These are phyloP conservation scores for Fissipunctia ypsillon DNA, from an alignment of 2,888 invertebrate species.

Conservation along the genomic window DNA sequence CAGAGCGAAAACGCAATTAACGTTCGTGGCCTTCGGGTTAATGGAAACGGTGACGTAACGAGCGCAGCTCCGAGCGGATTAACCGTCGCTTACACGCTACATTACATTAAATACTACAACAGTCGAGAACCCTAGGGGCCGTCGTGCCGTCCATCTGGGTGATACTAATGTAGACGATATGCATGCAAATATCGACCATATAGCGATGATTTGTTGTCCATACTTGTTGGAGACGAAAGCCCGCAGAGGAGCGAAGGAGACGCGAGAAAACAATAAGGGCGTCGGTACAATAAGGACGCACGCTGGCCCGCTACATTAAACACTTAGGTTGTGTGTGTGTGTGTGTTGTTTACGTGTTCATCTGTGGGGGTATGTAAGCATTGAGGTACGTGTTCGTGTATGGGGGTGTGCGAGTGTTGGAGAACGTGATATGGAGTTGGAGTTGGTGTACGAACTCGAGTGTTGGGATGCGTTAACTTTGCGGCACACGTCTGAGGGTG, in stretches of 20 bases:
- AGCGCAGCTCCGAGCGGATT: conserved; percentile 50
- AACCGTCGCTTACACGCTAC: conserved; percentile 50
- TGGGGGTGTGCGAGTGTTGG: background rate
- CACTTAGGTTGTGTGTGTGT: conserved; percentile 11
- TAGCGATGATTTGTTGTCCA: conserved; percentile 1
- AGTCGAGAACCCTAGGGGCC: conserved; percentile 23
- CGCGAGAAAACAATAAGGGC: conserved; percentile 24
- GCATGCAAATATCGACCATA: conserved; percentile 40
- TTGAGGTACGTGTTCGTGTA: background rate
- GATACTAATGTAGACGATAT: conserved; percentile 28
- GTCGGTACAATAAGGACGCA: conserved; percentile 9
- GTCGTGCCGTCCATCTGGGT: conserved; percentile 32
- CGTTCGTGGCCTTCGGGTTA: background rate
- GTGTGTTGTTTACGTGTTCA: conserved; percentile 6
- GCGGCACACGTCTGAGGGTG: background rate
- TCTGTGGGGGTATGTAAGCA: background rate
- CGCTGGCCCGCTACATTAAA: conserved; percentile 18
- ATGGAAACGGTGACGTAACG: background rate
- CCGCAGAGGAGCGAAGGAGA: conserved; percentile 33
- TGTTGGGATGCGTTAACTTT: background rate
- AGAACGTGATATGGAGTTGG: background rate
- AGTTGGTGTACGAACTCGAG: background rate
- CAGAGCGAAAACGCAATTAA: conserved; percentile 9
- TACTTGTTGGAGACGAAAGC: conserved; percentile 5
- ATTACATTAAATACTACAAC: conserved; percentile 28